Percentiles rank a stretch among this genome's conserved stretches.
Evolutionary conservation across 2,888 invertebrate genomes (phyloP).

Genomic region (Pecten maximus): DNA sequence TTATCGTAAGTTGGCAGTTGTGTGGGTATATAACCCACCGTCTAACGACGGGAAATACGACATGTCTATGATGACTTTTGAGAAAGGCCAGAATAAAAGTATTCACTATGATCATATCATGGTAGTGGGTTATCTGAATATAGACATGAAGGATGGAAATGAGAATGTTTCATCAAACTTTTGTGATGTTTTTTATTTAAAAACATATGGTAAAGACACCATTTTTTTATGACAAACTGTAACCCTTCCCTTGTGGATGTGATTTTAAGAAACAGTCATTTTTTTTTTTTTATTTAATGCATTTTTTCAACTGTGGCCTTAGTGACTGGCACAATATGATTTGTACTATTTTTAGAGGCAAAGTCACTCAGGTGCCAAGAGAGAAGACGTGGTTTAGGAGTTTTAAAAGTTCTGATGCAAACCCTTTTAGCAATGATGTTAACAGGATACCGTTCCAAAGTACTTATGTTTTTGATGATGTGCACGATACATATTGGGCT

Average conservation of each 20-base stretch:
- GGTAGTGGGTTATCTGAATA: not conserved
- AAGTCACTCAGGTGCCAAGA: not conserved
- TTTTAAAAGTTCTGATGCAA: constrained; percentile 11
- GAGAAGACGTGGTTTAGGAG: not conserved
- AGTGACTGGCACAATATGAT: not conserved
- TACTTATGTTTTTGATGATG: constrained; percentile 27
- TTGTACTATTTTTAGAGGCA: not conserved
- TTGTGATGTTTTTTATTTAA: not conserved
- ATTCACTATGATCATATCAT: not conserved
- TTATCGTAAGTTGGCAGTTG: not conserved
- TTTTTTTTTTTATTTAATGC: too few relatives aligned
- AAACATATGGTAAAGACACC: not conserved
- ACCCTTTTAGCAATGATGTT: constrained; percentile 1
- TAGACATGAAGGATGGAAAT: not conserved
- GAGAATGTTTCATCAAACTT: not conserved
- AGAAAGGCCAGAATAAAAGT: too few relatives aligned
- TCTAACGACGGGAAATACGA: not conserved
- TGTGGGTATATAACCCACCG: not conserved
- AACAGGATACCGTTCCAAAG: not conserved
- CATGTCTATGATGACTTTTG: too few relatives aligned
- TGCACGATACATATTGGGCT: constrained; percentile 33
- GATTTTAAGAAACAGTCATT: too few relatives aligned
- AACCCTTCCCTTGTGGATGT: not conserved
- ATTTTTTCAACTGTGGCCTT: not conserved
- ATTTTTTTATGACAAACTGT: not conserved